Evolutionary conservation across 2,113 vertebrate genomes (phyloP).

Genomic region (Neotoma lepida): DNA sequence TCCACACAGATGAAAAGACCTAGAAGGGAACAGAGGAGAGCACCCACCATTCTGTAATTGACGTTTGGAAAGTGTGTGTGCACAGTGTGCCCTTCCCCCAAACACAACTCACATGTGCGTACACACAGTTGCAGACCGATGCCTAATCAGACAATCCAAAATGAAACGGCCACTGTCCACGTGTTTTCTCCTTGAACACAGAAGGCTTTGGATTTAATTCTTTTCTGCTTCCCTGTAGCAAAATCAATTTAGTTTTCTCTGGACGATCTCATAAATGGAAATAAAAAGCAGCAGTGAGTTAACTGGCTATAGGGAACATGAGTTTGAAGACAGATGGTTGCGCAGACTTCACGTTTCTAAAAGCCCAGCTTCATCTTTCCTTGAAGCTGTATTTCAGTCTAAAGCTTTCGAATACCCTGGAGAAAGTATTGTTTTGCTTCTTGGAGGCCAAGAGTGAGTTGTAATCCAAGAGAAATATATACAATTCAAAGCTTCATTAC

Average conservation of each 20-base stretch:
- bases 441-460: conserved; percentile 15
- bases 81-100: accelerated
- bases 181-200: conserved; percentile 16
- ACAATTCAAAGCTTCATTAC: not conserved
- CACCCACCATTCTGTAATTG: not conserved
- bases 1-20: conserved; percentile 41
- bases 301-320: conserved; percentile 22
- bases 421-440: not conserved
- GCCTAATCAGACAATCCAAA: not conserved
- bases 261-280: conserved; percentile 60
- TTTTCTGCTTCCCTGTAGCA: conserved; percentile 53
- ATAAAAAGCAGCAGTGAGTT: conserved; percentile 46
- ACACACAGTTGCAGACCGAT: not conserved
- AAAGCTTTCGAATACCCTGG: not conserved
- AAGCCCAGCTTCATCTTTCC: conserved; percentile 30
- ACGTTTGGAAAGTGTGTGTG: not conserved
- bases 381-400: conserved; percentile 42
- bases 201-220: conserved; percentile 21
- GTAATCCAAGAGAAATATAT: not conserved
- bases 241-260: conserved; percentile 63
- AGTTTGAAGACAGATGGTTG: conserved; percentile 46
- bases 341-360: not conserved
- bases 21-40: conserved; percentile 11
- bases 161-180: accelerated
- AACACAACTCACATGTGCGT: accelerated